Conservation (phyloP, 2,113 vertebrate genomes). For the Capreolus pygargus region DNA sequence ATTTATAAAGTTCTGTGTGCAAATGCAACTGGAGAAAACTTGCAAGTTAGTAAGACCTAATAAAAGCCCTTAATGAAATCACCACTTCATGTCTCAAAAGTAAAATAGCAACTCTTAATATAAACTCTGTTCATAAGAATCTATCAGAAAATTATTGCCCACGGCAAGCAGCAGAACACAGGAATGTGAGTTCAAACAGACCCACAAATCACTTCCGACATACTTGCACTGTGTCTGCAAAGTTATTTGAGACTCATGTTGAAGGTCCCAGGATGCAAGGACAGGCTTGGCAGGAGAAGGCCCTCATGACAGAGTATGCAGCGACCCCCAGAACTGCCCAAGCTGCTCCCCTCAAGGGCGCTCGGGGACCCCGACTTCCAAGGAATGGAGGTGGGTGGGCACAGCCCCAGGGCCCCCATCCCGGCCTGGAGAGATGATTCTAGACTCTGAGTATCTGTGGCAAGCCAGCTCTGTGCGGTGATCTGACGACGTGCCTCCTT, state of each 20-base stretch:
- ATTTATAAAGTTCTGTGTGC: no score
- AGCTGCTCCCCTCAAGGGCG: rapidly evolving
- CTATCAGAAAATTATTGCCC: neutral
- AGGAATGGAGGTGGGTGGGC: neutral
- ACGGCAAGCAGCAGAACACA: neutral
- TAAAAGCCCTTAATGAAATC: neutral
- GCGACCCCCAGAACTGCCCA: rapidly evolving
- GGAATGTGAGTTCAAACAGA: neutral
- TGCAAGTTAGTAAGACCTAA: neutral
- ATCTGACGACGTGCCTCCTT: rapidly evolving
- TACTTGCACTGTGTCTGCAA: rapidly evolving
- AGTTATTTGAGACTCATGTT: neutral
- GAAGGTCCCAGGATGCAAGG: neutral
- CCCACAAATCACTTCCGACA: neutral
- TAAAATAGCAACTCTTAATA: neutral
- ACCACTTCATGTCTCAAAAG: neutral
- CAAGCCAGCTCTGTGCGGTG: rapidly evolving
- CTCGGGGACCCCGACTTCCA: rapidly evolving
- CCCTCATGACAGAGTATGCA: no score
- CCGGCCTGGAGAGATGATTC: no score
- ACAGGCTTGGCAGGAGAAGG: rapidly evolving
- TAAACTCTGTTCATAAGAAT: neutral
- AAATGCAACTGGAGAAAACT: neutral
- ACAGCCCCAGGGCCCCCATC: neutral
- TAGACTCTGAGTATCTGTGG: rapidly evolving